Evolutionary conservation across 2,888 invertebrate species (phyloP).

Genomic region (Chalcosyrphus nemorum): DNA sequence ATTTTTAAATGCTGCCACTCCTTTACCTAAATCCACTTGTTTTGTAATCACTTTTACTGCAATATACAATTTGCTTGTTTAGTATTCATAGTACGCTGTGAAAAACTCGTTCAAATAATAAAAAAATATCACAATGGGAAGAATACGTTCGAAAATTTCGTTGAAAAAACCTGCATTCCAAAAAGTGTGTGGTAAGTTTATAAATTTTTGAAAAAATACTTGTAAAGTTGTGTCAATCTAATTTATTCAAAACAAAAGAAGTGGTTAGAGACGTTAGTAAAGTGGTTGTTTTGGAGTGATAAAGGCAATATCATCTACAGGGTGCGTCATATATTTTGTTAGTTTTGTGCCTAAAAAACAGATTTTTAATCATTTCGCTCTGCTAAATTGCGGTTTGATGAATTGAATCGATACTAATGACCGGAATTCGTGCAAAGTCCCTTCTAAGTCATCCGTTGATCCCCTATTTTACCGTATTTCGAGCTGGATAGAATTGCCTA

Average conservation of each 20-base stretch:
- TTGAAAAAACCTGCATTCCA: background rate
- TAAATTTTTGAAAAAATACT: background rate
- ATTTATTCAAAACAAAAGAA: background rate
- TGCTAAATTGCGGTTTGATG: no score
- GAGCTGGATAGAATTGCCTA: background rate
- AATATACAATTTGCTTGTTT: background rate
- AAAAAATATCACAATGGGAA: conserved; percentile 1
- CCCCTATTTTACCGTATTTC: background rate
- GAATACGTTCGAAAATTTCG: background rate
- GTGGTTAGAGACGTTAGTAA: background rate
- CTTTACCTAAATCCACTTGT: no score
- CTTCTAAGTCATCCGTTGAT: background rate
- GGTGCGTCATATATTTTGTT: no score
- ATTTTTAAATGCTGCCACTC: no score
- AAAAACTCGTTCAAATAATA: background rate
- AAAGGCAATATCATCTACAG: no score
- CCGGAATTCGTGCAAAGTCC: no score
- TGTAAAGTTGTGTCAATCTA: background rate
- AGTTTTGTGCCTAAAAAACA: no score
- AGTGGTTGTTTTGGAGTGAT: no score
- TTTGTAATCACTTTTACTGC: background rate
- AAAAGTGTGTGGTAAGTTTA: background rate
- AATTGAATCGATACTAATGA: no score
- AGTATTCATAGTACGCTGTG: background rate
- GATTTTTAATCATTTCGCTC: no score